A percentile compares a stretch with the other conserved stretches of the same genome.
phyloP scores from a whole-genome alignment of 1,140 invertebrate genomes.

The Listronotus oregonensis region DNA sequence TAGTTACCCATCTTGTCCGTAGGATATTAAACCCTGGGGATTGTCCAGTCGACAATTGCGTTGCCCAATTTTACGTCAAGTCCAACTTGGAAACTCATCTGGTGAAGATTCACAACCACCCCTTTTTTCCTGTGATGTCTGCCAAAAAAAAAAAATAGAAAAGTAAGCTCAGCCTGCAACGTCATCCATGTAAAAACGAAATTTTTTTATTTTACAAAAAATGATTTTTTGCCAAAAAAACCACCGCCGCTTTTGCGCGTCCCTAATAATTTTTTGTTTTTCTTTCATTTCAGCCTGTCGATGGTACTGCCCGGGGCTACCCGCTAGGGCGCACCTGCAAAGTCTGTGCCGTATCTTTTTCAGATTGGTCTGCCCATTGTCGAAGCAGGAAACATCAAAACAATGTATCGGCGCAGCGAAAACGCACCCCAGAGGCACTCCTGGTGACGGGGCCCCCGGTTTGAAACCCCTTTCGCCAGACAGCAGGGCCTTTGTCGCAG shows the following conservation, averaged over 20 bases:
- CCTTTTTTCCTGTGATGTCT: slow-evolving; percentile 1
- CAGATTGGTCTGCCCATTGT: slow-evolving; percentile 1
- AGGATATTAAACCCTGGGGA: too few relatives aligned
- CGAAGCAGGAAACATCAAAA: background rate
- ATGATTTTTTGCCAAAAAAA: too few relatives aligned
- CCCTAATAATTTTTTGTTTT: too few relatives aligned
- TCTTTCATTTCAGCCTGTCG: too few relatives aligned
- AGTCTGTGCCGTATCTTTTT: background rate
- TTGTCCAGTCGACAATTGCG: background rate
- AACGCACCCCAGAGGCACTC: slow-evolving; percentile 3
- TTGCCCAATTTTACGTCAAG: background rate
- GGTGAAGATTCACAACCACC: background rate
- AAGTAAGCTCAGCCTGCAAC: background rate
- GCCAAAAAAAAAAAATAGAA: background rate
- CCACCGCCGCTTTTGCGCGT: too few relatives aligned
- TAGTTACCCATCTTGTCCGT: too few relatives aligned
- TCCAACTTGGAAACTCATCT: background rate
- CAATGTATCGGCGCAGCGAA: background rate
- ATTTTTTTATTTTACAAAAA: background rate
- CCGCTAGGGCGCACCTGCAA: background rate
- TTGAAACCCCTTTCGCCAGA: background rate
- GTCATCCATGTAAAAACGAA: slow-evolving; percentile 3
- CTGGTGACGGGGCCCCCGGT: background rate
- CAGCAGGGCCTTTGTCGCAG: slow-evolving; percentile 2
- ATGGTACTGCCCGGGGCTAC: slow-evolving; percentile 19